phyloP scores from a whole-genome alignment of 2,888 invertebrate species.

The Lasioglossum zephyrum region DNA sequence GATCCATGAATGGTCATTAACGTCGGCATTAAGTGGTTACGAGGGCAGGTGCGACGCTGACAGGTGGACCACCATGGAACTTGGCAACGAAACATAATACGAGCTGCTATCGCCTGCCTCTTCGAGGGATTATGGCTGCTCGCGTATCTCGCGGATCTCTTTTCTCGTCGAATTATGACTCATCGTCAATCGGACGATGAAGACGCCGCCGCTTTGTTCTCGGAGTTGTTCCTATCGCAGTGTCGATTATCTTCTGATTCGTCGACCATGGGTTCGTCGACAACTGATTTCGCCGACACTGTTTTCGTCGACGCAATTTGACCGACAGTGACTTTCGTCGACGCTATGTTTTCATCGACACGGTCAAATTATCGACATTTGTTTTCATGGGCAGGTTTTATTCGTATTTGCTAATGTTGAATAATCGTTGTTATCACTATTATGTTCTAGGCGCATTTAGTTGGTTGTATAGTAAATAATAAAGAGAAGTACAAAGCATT shows the following conservation, averaged over 20 bases:
- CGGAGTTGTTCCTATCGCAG: not conserved
- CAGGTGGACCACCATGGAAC: conserved; percentile 68
- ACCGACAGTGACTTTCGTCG: too few species aligned
- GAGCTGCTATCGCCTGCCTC: conserved; percentile 19
- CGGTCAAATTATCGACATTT: too few species aligned
- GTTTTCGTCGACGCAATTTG: too few species aligned
- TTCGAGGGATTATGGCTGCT: not conserved
- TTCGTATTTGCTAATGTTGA: too few species aligned
- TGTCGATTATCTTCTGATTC: not conserved
- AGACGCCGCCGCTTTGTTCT: not conserved
- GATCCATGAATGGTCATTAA: conserved; percentile 76
- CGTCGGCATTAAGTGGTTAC: conserved; percentile 62
- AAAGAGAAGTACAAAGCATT: too few species aligned
- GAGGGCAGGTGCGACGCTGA: conserved; percentile 64
- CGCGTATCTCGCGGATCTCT: conserved; percentile 1
- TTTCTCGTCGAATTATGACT: not conserved
- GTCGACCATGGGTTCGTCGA: not conserved
- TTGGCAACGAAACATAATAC: conserved; percentile 51
- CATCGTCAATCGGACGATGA: not conserved
- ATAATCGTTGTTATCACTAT: too few species aligned
- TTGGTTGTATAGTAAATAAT: too few species aligned
- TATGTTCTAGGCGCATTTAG: too few species aligned
- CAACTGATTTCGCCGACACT: too few species aligned
- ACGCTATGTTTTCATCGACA: too few species aligned
- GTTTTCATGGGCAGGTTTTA: too few species aligned